Evolutionary conservation across 2,113 vertebrate genomes (phyloP), one percentile per base, ranked within the genome.

Genomic region (Microtus ochrogaster): DNA sequence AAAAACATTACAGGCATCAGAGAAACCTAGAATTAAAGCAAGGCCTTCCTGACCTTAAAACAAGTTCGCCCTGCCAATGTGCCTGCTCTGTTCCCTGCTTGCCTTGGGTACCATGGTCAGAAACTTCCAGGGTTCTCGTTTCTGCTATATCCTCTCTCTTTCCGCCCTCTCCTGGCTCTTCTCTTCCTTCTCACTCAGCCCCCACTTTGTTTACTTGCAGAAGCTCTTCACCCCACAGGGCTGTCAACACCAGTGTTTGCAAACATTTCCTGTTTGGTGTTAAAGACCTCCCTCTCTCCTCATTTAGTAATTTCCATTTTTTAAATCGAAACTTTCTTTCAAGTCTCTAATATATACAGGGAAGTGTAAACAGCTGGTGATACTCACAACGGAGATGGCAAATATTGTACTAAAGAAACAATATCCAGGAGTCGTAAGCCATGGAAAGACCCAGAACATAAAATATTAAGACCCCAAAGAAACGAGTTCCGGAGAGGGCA

Each of bases 21-120:
- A 90, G 93, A 93, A 93, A 28, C 33, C n/a, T 61, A 33, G 63
- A 47, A 90, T 95, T 95, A 95, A 94, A 91, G 9, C 17, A 89
- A 95, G 49, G 13, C 78, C 49, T 91, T 36, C n/a, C n/a, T 94
- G 92, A 68, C 41, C 52, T 61, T 58, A 24, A 82, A 83, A 87
- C 30, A 65, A 90, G 22, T 85, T 73, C 11, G 39, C 44, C 55
- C 61, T 72, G 36, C 41, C 30, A 49, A 0, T 55, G 36, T 24
- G 13, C 30, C 52, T 66, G 77, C 30, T 83, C 44, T 39, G 3
- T 5, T 41, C 73, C 33, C 63, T 52, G 73, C 28, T 58, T 17
- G 30, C 49, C 22, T 61, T 89, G 72, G 52, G 65, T 47, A 79
- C 55, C 22, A 7, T 1, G 63, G 28, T 63, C n/a, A 36, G 66